A percentile compares a stretch with the other conserved stretches of the same genome.
These are phyloP conservation scores for Tachystola acroxantha DNA, from an alignment of 2,888 invertebrate genomes.

Conservation along the genomic window DNA sequence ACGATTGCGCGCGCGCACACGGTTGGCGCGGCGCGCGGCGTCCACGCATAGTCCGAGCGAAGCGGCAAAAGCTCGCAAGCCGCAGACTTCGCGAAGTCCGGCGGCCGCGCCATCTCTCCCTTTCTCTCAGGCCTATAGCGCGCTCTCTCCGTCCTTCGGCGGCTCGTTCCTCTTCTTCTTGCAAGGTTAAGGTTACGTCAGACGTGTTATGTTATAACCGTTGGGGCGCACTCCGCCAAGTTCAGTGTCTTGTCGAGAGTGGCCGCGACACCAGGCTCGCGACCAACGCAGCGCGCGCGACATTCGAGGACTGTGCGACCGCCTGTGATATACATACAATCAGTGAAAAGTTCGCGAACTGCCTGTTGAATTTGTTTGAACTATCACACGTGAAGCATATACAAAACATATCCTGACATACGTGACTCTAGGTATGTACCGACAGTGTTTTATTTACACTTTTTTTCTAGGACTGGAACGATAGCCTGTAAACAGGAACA, in stretches of 20 bases:
- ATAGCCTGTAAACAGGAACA: constrained; percentile 6
- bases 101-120: constrained; percentile 59
- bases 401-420: constrained; percentile 26
- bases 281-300: constrained; percentile 54
- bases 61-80: too few species aligned
- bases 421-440: constrained; percentile 50
- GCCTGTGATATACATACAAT: constrained; percentile 69
- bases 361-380: constrained; percentile 72
- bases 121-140: constrained; percentile 70
- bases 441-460: constrained; percentile 6
- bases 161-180: constrained; percentile 76
- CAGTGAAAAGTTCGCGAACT: constrained; percentile 76
- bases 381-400: constrained; percentile 57
- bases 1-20: constrained; percentile 12
- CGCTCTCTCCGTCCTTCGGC: constrained; percentile 77
- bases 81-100: constrained; percentile 26
- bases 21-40: constrained; percentile 20
- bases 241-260: constrained; percentile 77
- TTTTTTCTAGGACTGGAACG: constrained; percentile 3
- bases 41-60: constrained; percentile 13
- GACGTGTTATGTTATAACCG: constrained; percentile 79
- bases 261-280: constrained; percentile 71
- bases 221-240: constrained; percentile 74
- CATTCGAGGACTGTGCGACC: constrained; percentile 60
- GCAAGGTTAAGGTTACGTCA: constrained; percentile 79